Evolutionary conservation across 2,888 invertebrate genomes (phyloP).

Genomic region (Coenonympha arcania): DNA sequence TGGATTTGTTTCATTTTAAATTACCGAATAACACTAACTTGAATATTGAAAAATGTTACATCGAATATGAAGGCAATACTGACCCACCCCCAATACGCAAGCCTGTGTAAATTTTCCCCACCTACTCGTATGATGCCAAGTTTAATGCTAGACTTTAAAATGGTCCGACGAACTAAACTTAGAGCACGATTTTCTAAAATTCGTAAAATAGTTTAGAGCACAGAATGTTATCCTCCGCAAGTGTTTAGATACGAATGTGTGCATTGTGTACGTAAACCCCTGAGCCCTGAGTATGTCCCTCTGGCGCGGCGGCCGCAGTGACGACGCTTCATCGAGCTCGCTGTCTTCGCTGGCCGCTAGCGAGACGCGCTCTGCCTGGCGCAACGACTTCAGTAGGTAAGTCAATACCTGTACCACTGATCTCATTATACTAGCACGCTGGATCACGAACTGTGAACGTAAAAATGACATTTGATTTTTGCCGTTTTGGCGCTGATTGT

Average conservation of each 20-base stretch:
- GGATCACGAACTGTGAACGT: no score
- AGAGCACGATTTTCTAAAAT: slow-evolving; percentile 25
- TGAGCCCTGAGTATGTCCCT: slow-evolving; percentile 36
- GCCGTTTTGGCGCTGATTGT: no score
- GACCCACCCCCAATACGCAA: no score
- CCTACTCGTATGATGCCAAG: no score
- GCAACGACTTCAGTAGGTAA: slow-evolving; percentile 65
- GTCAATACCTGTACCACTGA: slow-evolving; percentile 25
- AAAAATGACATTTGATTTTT: no score
- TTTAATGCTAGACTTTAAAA: no score
- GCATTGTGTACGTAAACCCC: slow-evolving; percentile 61
- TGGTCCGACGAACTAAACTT: neutral
- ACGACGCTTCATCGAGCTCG: slow-evolving; percentile 65
- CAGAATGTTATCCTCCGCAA: slow-evolving; percentile 30
- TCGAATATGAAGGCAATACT: no score
- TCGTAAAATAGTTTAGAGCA: slow-evolving; percentile 24
- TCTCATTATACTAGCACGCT: no score
- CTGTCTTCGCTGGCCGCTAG: slow-evolving; percentile 58
- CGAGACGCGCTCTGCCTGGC: slow-evolving; percentile 61
- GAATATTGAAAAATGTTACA: no score
- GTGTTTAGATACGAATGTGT: slow-evolving; percentile 37
- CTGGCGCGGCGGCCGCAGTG: slow-evolving; percentile 60
- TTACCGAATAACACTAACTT: no score
- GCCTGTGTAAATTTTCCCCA: no score
- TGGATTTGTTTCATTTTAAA: no score